Conservation (phyloP, 2,888 invertebrate genomes). For the Conus canariensis region DNA sequence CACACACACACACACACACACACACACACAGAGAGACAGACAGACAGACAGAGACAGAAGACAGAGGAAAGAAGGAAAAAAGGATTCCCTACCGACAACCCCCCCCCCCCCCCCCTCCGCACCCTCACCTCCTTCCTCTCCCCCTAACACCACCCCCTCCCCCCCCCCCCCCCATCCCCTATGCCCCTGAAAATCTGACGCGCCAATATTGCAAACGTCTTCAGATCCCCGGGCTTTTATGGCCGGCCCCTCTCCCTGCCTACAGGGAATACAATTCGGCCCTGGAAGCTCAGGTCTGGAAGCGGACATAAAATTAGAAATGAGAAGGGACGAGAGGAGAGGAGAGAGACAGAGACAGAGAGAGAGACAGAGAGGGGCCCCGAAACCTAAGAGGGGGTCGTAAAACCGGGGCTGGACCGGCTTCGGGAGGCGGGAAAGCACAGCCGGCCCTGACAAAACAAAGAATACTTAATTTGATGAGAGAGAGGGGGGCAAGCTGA, state of each 20-base stretch:
- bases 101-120: too few relatives aligned
- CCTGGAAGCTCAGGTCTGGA: neutral
- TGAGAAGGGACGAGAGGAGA: constrained; percentile 19
- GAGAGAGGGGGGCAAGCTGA: neutral
- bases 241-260: neutral
- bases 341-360: neutral
- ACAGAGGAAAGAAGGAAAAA: neutral
- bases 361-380: neutral
- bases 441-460: neutral
- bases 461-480: constrained; percentile 16
- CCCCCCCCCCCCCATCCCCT: neutral
- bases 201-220: constrained; percentile 27
- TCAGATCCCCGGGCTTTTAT: neutral
- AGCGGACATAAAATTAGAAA: constrained; percentile 33
- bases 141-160: neutral
- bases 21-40: too few relatives aligned
- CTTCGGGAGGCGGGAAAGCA: too few relatives aligned
- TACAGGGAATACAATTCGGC: constrained; percentile 24
- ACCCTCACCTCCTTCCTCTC: too few relatives aligned
- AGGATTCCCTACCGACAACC: neutral
- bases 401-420: neutral
- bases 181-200: neutral
- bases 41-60: neutral
- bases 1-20: too few relatives aligned
- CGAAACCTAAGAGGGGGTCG: constrained; percentile 5